Conservation (phyloP, 2,888 invertebrate genomes). For the Diarsia mendica region DNA sequence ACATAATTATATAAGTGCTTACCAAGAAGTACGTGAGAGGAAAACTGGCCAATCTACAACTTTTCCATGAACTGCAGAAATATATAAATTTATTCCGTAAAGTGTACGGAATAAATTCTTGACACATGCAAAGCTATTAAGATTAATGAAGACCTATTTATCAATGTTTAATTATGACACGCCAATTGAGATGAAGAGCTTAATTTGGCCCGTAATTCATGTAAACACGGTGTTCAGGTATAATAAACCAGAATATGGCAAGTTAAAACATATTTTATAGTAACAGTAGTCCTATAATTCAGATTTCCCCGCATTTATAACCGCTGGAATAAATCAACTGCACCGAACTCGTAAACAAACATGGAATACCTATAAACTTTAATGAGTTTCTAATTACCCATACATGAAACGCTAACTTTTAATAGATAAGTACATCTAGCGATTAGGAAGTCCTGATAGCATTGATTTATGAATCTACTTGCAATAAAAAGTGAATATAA, state of each 20-base stretch:
- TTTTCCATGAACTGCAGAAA: neutral
- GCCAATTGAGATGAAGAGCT: conserved; percentile 40
- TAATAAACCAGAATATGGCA: conserved; percentile 46
- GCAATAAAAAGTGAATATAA: conserved; percentile 14
- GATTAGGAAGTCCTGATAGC: neutral
- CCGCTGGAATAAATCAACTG: conserved; percentile 28
- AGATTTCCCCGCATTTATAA: conserved; percentile 29
- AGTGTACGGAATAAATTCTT: conserved; percentile 13
- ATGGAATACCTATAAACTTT: conserved; percentile 23
- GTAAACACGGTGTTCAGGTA: conserved; percentile 37
- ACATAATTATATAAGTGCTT: neutral
- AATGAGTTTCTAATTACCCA: conserved; percentile 35
- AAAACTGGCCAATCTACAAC: neutral
- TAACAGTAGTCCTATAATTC: conserved; percentile 27
- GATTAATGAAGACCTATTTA: conserved; percentile 36
- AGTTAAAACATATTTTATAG: conserved; percentile 29
- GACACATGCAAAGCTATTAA: conserved; percentile 31
- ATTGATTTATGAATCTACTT: neutral
- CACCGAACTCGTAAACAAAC: conserved; percentile 21
- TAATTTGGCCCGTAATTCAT: conserved; percentile 34
- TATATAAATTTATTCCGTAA: too few relatives aligned
- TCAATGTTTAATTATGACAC: conserved; percentile 51
- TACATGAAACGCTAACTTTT: conserved; percentile 3
- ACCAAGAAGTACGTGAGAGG: neutral
- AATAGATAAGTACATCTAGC: neutral